These are phyloP conservation scores for Solenodon paradoxus DNA, from an alignment of 2,113 vertebrate species.

Conservation along the genomic window DNA sequence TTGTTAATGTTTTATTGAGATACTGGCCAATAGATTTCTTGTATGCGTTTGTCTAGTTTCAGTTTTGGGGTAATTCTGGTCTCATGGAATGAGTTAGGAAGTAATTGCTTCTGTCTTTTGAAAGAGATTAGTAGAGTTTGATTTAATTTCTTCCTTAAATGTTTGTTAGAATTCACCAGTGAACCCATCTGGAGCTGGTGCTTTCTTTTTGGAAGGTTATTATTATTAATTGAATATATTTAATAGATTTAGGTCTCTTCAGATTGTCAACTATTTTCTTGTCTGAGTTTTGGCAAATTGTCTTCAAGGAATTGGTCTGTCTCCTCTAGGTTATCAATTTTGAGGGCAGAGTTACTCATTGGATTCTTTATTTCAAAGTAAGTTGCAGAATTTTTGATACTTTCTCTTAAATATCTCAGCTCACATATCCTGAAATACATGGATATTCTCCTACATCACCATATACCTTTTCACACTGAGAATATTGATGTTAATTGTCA, in stretches of 20 bases:
- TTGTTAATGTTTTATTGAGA: background rate
- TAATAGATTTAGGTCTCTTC: background rate
- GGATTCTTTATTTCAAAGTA: background rate
- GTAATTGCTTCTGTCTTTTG: background rate
- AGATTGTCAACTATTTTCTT: background rate
- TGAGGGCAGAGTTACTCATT: background rate
- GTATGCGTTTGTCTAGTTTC: background rate
- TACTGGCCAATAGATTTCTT: background rate
- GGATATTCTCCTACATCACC: background rate
- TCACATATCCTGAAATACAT: constrained; percentile 16
- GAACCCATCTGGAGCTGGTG: background rate
- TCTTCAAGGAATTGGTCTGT: background rate
- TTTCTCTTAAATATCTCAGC: constrained; percentile 11
- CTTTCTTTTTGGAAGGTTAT: background rate
- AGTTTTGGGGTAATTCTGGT: background rate
- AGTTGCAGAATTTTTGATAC: background rate
- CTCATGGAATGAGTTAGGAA: background rate
- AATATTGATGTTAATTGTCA: background rate
- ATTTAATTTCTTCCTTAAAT: no score
- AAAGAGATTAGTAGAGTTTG: background rate
- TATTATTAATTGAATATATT: background rate
- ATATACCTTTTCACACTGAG: background rate
- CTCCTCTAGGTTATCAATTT: background rate
- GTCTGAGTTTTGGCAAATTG: background rate
- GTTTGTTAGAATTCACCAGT: background rate